phyloP scores from a whole-genome alignment of 2,888 invertebrate species.

The Sphaeridia pumilis region DNA sequence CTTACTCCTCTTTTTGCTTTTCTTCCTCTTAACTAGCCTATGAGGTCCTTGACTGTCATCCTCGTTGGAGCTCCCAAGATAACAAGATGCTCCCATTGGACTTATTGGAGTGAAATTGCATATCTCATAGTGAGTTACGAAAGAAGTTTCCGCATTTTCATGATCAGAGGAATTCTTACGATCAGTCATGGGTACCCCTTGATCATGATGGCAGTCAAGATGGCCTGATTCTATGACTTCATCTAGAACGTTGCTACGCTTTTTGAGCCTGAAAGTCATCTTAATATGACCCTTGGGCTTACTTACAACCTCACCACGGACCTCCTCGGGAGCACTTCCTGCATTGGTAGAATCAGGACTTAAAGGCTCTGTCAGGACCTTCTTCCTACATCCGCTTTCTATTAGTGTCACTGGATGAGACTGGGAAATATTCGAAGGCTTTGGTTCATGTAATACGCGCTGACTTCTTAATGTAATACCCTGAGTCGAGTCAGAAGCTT shows the following conservation, averaged over 20 bases:
- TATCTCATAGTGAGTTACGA: slow-evolving; percentile 32
- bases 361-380: neutral
- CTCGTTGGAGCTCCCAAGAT: slow-evolving; percentile 14
- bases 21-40: slow-evolving; percentile 19
- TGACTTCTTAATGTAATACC: slow-evolving; percentile 51
- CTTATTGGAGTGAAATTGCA: slow-evolving; percentile 23
- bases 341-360: too few relatives aligned
- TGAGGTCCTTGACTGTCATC: slow-evolving; percentile 6
- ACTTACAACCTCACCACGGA: neutral
- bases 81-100: slow-evolving; percentile 9
- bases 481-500: slow-evolving; percentile 5
- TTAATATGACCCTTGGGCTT: slow-evolving; percentile 19
- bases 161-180: slow-evolving; percentile 21
- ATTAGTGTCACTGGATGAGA: neutral
- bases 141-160: slow-evolving; percentile 10
- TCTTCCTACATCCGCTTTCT: neutral
- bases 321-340: too few relatives aligned
- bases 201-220: slow-evolving; percentile 12
- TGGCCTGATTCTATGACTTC: slow-evolving; percentile 67
- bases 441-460: slow-evolving; percentile 43
- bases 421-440: neutral
- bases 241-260: slow-evolving; percentile 72
- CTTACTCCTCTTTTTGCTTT: slow-evolving; percentile 30
- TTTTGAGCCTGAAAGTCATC: slow-evolving; percentile 70
- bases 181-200: slow-evolving; percentile 1